A percentile compares a stretch with the other conserved stretches of the same genome.
These are phyloP conservation scores for Hyperopisus bebe DNA, from an alignment of 2,113 vertebrate genomes.

Conservation along the genomic window DNA sequence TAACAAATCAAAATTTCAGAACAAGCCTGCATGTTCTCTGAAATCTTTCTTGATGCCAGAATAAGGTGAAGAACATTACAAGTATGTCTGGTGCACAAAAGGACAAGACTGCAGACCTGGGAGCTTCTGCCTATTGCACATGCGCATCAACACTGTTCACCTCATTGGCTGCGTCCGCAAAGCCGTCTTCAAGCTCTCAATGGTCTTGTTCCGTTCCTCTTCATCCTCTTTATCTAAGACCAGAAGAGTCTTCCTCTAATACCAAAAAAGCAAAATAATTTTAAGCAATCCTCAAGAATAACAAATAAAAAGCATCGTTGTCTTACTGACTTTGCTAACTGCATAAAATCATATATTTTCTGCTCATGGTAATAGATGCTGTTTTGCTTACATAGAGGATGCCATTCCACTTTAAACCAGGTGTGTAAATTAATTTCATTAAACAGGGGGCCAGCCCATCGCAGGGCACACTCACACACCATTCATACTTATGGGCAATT, in stretches of 20 bases:
- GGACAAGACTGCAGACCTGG: not conserved
- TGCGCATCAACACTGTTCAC: conserved; percentile 40
- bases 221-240: conserved; percentile 93
- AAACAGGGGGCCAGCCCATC: no score
- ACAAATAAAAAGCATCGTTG: not conserved
- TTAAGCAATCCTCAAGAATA: not conserved
- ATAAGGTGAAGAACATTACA: not conserved
- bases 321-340: not conserved
- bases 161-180: conserved; percentile 97
- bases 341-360: not conserved
- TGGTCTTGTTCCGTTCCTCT: conserved; percentile 94
- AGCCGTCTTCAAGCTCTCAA: conserved; percentile 94
- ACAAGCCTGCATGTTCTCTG: not conserved
- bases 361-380: not conserved
- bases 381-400: not conserved
- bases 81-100: not conserved
- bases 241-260: conserved; percentile 84
- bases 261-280: not conserved
- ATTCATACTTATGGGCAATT: no score
- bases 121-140: not conserved
- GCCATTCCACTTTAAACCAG: not conserved
- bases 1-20: not conserved
- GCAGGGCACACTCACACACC: no score
- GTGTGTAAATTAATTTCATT: not conserved
- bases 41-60: not conserved